Evolutionary conservation across 2,113 vertebrate genomes (phyloP).

Genomic region (Vulpes lagopus): DNA sequence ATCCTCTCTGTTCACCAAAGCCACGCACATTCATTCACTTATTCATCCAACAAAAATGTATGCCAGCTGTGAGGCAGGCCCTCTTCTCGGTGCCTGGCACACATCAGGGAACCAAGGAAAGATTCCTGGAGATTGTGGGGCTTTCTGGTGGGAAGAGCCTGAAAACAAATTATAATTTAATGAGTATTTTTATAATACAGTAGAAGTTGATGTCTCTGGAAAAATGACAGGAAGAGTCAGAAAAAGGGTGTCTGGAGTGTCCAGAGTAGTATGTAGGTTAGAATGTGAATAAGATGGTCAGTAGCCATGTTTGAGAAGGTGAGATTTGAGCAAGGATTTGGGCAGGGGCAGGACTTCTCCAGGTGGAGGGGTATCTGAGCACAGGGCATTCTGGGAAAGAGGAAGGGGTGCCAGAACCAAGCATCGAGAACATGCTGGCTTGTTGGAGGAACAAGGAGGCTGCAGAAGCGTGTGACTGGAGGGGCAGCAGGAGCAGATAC

Average conservation of each 20-base stretch:
- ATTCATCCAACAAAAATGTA: neutral
- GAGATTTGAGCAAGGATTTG: neutral
- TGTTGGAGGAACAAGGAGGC: neutral
- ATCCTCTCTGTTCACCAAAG: too few relatives aligned
- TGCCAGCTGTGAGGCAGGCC: neutral
- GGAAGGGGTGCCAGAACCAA: accelerated
- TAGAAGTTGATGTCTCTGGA: neutral
- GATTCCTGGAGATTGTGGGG: neutral
- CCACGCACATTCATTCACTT: neutral
- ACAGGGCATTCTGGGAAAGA: neutral
- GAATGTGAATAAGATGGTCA: neutral
- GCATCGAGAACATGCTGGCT: neutral
- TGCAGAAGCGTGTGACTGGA: neutral
- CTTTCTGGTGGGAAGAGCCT: neutral
- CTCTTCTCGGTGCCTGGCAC: neutral
- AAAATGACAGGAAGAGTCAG: too few relatives aligned
- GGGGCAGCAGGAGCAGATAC: neutral
- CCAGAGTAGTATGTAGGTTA: neutral
- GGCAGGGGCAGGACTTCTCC: neutral
- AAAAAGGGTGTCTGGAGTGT: neutral
- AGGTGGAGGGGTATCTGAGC: accelerated
- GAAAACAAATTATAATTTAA: neutral
- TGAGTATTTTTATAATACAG: neutral
- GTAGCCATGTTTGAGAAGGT: neutral
- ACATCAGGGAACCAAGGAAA: neutral